Base-by-base conservation (phyloP, 1,140 invertebrate genomes). In the Pachyrhynchus sulphureomaculatus region DNA sequence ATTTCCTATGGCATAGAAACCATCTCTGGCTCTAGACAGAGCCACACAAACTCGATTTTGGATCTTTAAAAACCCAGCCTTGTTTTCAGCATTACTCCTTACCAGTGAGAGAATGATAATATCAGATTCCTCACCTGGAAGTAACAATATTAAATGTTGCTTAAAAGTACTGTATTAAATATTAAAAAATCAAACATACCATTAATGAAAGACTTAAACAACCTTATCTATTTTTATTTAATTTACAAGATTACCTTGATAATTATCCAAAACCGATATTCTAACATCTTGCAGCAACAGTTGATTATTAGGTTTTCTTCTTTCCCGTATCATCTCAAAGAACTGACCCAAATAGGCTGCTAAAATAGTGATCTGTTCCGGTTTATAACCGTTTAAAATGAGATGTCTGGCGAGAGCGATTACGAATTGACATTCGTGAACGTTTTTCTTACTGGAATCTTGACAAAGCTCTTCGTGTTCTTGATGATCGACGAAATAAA, bases 101-200 rank as follows among this genome's bases (percentile, higher is more conserved):
- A 95, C 91, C 1, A 95, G 76, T 0, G 92, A 94, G 8, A 95
- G 71, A 2, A 95, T 70, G 54, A 95, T 87, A 23, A 95, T 92
- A 64, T 91, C 86, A 33, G 86, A 89, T 76, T 95, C 92, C 74
- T 93, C 88, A 1, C 92, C 53, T 56, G 10, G 8, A 55, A 55
- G n/a, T n/a, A n/a, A n/a, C n/a, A n/a, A n/a, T n/a, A n/a, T n/a
- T n/a, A n/a, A n/a, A n/a, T n/a, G n/a, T n/a, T n/a, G n/a, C n/a
- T n/a, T n/a, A n/a, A n/a, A n/a, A n/a, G n/a, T n/a, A n/a, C n/a
- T n/a, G n/a, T n/a, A n/a, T n/a, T n/a, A n/a, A n/a, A n/a, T n/a
- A n/a, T n/a, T n/a, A n/a, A n/a, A n/a, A n/a, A n/a, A n/a, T n/a
- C n/a, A n/a, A n/a, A n/a, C n/a, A n/a, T n/a, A n/a, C n/a, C n/a